Base-by-base conservation (phyloP, 1,140 invertebrate genomes). In the Magallana gigas region DNA sequence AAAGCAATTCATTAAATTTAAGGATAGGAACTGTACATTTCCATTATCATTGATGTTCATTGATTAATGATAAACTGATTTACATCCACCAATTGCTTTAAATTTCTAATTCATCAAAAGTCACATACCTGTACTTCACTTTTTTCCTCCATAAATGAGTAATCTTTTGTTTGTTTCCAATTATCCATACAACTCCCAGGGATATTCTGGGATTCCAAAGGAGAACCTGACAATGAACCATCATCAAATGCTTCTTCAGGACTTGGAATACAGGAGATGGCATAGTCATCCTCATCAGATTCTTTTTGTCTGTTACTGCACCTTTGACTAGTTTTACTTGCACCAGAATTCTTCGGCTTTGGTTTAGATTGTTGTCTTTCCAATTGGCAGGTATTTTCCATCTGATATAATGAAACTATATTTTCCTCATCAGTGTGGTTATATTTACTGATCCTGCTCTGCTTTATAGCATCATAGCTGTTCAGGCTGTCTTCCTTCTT, bases 281-380 rank as follows among this genome's bases (percentile, higher is more conserved):
- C 71, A 60, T 81, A 57, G 8, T 86, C 57, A 60, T 76, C 68
- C 56, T n/a, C 58, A 48, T 60, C 71, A 59, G 85, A 81, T 8
- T 8, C 18, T 29, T 29, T 71, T 8, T 71, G 23, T 60, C 59
- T 81, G 16, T 9, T 58, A 18, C 57, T 86, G 58, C 81, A n/a
- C 29, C 76, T 81, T 8, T 81, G 18, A 36, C 11, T 76, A 12
- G 18, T 76, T 23, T 76, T 29, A 48, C 3, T 48, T 48, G 36
- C 36, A 48, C 2, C 36, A 29, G 23, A 29, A 0, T 76, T 36
- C 36, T 76, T 29, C 6, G 68, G 29, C 23, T 76, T 76, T 76
- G 68, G 68, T 16, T 16, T 16, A 16, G 18, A 64, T 29, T 76
- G 23, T 76, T 29, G 8, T 36, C 23, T 76, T 12, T 29, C 12